These are phyloP conservation scores for Callipepla californica DNA, from an alignment of 2,113 vertebrate species.

Conservation along the genomic window DNA sequence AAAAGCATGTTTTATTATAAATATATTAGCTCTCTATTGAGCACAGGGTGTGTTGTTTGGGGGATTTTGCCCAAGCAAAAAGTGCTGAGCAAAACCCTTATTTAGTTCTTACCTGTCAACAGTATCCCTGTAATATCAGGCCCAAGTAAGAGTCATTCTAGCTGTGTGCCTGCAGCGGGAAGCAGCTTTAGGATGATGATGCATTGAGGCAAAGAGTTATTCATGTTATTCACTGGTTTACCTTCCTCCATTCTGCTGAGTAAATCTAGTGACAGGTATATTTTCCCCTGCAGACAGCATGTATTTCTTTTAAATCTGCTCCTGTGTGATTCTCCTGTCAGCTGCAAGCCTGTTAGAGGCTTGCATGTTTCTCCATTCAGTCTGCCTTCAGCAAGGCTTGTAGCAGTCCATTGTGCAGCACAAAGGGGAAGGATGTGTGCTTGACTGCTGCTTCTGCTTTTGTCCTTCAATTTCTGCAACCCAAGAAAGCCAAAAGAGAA, in stretches of 20 bases:
- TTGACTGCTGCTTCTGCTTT: background rate
- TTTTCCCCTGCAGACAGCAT: background rate
- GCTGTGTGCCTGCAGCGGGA: background rate
- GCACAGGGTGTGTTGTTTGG: background rate
- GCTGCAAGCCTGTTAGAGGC: background rate
- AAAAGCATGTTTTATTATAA: slow-evolving; percentile 27
- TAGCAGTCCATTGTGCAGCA: background rate
- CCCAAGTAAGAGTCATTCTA: background rate
- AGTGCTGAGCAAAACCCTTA: background rate
- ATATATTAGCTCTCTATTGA: background rate
- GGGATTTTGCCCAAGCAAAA: background rate
- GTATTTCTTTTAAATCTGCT: background rate
- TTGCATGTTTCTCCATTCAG: background rate
- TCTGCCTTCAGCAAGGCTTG: background rate
- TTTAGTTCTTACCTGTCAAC: background rate
- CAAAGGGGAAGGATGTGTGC: background rate
- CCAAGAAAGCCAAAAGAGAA: background rate
- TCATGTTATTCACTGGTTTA: background rate
- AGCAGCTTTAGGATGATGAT: background rate
- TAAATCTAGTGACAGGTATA: background rate
- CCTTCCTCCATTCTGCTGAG: background rate
- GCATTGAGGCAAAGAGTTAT: background rate
- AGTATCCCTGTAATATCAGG: background rate
- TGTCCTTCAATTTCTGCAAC: background rate
- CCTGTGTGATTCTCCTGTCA: background rate